These are phyloP conservation scores for Alectura lathami DNA, from an alignment of 2,113 vertebrate genomes.

Conservation along the genomic window DNA sequence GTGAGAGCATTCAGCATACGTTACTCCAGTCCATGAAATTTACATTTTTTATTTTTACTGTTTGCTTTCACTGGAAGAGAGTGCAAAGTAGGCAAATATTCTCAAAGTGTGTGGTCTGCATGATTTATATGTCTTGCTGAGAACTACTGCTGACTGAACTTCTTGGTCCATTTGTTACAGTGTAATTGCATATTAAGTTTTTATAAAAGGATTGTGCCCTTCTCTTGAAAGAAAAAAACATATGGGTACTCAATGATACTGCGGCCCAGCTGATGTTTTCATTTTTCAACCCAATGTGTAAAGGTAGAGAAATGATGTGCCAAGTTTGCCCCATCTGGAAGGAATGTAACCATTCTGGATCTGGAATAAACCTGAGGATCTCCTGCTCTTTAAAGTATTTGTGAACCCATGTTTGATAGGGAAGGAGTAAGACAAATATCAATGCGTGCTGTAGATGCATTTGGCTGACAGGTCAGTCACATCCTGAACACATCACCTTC, in stretches of 20 bases:
- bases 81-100: slow-evolving; percentile 56
- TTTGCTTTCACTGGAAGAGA: slow-evolving; percentile 61
- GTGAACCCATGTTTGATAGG: neutral
- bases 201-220: slow-evolving; percentile 2
- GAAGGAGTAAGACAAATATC: neutral
- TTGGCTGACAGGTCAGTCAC: neutral
- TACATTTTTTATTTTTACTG: slow-evolving; percentile 57
- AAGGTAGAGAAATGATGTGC: neutral
- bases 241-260: neutral
- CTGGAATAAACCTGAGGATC: neutral
- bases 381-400: neutral
- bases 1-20: neutral
- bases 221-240: slow-evolving; percentile 15
- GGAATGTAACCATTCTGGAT: neutral
- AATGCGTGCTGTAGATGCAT: neutral
- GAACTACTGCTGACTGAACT: slow-evolving; percentile 36
- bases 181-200: slow-evolving; percentile 50
- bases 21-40: slow-evolving; percentile 43
- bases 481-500: neutral
- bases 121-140: slow-evolving; percentile 50
- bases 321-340: neutral
- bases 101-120: slow-evolving; percentile 65
- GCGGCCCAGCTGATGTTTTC: neutral
- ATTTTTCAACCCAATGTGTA: neutral
- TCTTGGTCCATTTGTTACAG: slow-evolving; percentile 56